These are phyloP conservation scores for Ectemnius lituratus DNA, from an alignment of 2,888 invertebrate species.

Conservation along the genomic window DNA sequence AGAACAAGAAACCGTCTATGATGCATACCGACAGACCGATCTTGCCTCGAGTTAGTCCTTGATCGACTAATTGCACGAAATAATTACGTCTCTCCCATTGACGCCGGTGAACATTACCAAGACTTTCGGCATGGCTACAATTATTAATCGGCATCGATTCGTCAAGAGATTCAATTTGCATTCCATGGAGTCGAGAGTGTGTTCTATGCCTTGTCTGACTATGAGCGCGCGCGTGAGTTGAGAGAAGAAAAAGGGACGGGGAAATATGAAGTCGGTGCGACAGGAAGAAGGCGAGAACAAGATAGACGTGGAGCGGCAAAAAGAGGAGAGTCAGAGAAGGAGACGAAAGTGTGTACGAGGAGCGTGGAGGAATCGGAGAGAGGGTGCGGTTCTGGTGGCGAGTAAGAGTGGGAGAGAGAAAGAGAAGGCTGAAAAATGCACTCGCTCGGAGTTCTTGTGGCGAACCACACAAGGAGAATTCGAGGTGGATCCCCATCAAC, in stretches of 20 bases:
- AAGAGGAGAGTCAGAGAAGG: slow-evolving; percentile 20
- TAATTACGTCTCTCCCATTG: slow-evolving; percentile 74
- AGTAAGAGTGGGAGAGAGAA: slow-evolving; percentile 37
- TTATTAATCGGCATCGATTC: no score
- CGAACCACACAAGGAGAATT: slow-evolving; percentile 69
- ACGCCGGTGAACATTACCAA: slow-evolving; percentile 45
- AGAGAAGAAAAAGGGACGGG: slow-evolving; percentile 16
- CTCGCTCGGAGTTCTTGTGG: slow-evolving; percentile 67
- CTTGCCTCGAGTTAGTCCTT: not conserved
- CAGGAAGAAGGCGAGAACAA: slow-evolving; percentile 1
- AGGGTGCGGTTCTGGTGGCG: not conserved
- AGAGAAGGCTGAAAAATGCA: slow-evolving; percentile 62
- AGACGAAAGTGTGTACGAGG: no score
- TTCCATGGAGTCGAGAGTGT: not conserved
- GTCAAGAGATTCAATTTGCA: not conserved
- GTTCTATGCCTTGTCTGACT: no score
- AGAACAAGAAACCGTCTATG: slow-evolving; percentile 7
- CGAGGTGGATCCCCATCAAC: slow-evolving; percentile 69
- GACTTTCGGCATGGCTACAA: no score
- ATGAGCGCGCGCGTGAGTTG: not conserved
- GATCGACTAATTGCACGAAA: slow-evolving; percentile 74
- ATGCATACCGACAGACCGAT: no score
- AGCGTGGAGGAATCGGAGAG: no score
- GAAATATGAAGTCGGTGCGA: not conserved
- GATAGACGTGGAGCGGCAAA: slow-evolving; percentile 8